Base-by-base conservation (phyloP, 1,140 invertebrate genomes). In the Asobara japonica region DNA sequence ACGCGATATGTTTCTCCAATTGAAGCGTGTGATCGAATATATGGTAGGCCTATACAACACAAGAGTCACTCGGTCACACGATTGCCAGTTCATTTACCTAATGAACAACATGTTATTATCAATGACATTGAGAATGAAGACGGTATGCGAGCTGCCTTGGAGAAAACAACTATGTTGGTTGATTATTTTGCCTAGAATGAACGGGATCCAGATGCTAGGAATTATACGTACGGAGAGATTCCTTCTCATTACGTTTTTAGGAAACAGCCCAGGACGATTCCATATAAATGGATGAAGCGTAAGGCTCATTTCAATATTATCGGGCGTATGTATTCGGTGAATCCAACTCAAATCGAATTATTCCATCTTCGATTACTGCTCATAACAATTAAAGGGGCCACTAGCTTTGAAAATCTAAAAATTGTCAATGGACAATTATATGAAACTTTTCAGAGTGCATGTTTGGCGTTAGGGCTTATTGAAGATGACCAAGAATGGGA, bases 151-250 rank as follows among this genome's bases (percentile, higher is more conserved):
- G n/a, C n/a, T n/a, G n/a, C n/a, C n/a, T n/a, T n/a, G n/a, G n/a
- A n/a, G 22, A 71, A 80, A 65, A 78, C 76, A 36, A 79, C 78
- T 45, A 70, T 70, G 68, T 31, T 70, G 5, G 22, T 31, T 11
- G 69, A 70, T 62, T 70, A 70, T 61, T 70, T 61, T 31, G 29
- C 51, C 7, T 70, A 62, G 16, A 70, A 70, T 61, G 13, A 10
- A 20, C 27, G 69, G 16, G 69, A 70, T 61, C 31, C 61, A 61
- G 29, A 16, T 61, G 69, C 69, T 27, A 61, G 31, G 71, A 72
- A 4, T 66, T 72, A n/a, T n/a, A n/a, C n/a, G n/a, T n/a, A n/a
- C n/a, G n/a, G n/a, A n/a, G n/a, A n/a, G n/a, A n/a, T n/a, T 25
- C 71, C 71, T 22, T 16, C 45, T 11, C 48, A 72, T 66, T 72